Evolutionary conservation across 2,113 vertebrate species (phyloP), one percentile per base, ranked within the genome.

Genomic region (Podocnemis expansa): DNA sequence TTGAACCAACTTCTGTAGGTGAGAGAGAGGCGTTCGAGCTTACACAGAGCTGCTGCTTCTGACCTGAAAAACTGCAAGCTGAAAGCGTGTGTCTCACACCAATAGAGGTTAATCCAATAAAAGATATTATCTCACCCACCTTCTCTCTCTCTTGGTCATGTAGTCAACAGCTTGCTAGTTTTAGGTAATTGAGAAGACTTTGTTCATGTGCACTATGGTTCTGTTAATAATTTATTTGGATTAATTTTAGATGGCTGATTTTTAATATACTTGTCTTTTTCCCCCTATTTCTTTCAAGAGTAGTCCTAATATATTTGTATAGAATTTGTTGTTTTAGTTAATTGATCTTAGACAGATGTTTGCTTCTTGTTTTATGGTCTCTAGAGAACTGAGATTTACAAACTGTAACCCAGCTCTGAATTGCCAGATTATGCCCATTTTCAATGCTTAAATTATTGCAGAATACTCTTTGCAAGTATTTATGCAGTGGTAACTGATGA

Each of bases 301-400:
- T 93, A 89, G 56, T 90, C 78, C 94, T 97, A 91, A 97, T 97
- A 96, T 96, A n/a, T 95, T 97, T 97, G 96, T 95, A 87, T 96
- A 95, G 95, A 94, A 96, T 96, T 97, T 93, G 91, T 94, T 91
- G 93, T 97, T 96, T 95, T 94, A 96, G 82, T 96, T 92, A 91
- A 96, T 97, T 97, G 96, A 95, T 97, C 97, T 97, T 96, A 97
- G 96, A 89, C 97, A 96, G 96, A 97, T 97, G 95, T 97, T 97
- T 97, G 95, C 96, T 96, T 96, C 97, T 95, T 94, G 91, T 94
- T 94, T 92, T 96, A 92, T 88, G 91, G 96, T 97, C 97, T 97
- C 97, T 97, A 97, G 96, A 97, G 96, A 92, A 94, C 91, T 93
- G 63, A 95, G 96, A 96, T 97, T 97, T 97, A 97, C 87, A 92